A percentile compares a stretch with the other conserved stretches of the same genome.
phyloP scores from a whole-genome alignment of 2,888 invertebrate species.

The Drosophila neotestacea region DNA sequence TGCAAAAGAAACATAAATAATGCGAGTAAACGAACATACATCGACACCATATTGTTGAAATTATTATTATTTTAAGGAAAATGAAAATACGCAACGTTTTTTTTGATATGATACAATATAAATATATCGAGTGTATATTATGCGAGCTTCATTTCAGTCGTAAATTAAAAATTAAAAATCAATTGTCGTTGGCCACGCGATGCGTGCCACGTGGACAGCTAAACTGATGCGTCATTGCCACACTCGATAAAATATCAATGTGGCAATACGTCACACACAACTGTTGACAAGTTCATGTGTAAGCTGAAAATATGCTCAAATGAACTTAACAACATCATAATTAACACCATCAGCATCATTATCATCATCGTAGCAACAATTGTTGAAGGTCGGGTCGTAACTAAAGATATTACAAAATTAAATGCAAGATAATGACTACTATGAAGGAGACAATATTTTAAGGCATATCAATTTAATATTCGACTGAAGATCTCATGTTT shows the following conservation, averaged over 20 bases:
- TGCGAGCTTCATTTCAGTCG: slow-evolving; percentile 26
- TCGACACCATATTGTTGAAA: slow-evolving; percentile 28
- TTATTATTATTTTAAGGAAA: slow-evolving; percentile 41
- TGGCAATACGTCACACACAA: neutral
- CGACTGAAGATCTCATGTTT: neutral
- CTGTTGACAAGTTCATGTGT: neutral
- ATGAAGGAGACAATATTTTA: neutral
- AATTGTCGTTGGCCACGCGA: slow-evolving; percentile 34
- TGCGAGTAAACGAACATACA: slow-evolving; percentile 3
- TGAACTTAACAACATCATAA: neutral
- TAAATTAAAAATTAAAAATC: slow-evolving; percentile 56
- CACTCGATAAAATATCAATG: slow-evolving; percentile 2
- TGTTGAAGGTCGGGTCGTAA: slow-evolving; percentile 7
- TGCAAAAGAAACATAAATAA: slow-evolving; percentile 20
- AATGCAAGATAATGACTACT: neutral
- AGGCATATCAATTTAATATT: slow-evolving; percentile 8
- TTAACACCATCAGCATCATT: neutral
- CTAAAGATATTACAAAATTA: slow-evolving; percentile 5
- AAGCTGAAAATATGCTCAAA: neutral
- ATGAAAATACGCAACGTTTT: slow-evolving; percentile 24
- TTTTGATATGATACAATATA: slow-evolving; percentile 24
- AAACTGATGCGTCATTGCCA: slow-evolving; percentile 5
- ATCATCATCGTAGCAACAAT: neutral
- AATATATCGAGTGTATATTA: slow-evolving; percentile 15
- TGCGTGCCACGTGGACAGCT: slow-evolving; percentile 19